Conservation (phyloP, 2,888 invertebrate genomes). For the Lamproptera curius region DNA sequence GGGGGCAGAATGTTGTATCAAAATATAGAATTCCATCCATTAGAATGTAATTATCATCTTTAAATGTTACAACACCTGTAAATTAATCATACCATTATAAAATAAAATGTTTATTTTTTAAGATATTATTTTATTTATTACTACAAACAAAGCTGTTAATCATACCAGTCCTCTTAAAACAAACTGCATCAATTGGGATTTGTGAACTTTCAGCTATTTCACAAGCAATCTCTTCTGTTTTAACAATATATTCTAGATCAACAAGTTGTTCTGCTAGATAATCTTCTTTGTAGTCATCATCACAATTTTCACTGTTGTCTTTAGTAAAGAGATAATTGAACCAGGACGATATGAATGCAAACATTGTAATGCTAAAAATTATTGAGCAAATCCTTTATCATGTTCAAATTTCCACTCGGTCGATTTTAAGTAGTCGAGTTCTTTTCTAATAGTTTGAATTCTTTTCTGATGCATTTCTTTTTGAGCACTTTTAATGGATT, state of each 20-base stretch:
- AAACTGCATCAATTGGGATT: constrained; percentile 41
- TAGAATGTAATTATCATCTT: constrained; percentile 63
- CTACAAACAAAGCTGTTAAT: too few relatives aligned
- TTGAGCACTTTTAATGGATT: constrained; percentile 73
- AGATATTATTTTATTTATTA: too few relatives aligned
- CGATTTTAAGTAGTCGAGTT: constrained; percentile 86
- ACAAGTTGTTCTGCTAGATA: constrained; percentile 60
- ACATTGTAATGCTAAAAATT: constrained; percentile 49
- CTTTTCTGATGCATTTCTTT: constrained; percentile 85
- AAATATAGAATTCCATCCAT: constrained; percentile 80
- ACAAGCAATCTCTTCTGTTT: constrained; percentile 26
- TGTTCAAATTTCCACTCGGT: constrained; percentile 90
- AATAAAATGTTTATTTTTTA: neutral
- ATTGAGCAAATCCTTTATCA: constrained; percentile 82
- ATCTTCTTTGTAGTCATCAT: constrained; percentile 46
- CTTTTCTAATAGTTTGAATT: constrained; percentile 84
- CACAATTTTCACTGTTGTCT: constrained; percentile 31
- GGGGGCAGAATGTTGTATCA: constrained; percentile 50
- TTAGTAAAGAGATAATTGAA: constrained; percentile 51
- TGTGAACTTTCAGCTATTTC: constrained; percentile 23
- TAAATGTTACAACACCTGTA: constrained; percentile 79
- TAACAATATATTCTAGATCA: constrained; percentile 47
- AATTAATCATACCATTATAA: too few relatives aligned
- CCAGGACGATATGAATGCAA: constrained; percentile 59
- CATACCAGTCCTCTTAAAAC: constrained; percentile 61